Evolutionary conservation across 2,797 vertebrate genomes (phyloP).

Genomic region (Uromys caudimaculatus): DNA sequence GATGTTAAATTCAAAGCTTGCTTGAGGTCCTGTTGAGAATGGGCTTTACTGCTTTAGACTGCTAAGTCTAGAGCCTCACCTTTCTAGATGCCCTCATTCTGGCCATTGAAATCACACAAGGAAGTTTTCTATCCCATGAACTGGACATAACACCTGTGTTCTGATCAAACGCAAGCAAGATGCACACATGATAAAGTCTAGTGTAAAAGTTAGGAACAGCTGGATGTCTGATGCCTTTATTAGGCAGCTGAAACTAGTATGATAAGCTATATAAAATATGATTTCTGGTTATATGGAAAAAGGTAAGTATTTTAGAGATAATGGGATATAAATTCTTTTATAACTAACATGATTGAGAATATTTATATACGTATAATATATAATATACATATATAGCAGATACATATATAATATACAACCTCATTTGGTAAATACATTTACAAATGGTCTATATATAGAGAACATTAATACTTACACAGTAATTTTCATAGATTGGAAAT

Average conservation of each 20-base stretch:
- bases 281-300: constrained; percentile 1
- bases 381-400: not conserved
- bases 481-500: not conserved
- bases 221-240: not conserved
- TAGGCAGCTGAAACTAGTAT: not conserved
- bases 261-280: not conserved
- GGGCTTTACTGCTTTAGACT: not conserved
- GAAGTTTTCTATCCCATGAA: not conserved
- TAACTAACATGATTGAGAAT: not conserved
- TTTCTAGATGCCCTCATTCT: not conserved
- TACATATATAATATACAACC: not conserved
- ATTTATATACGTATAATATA: too few species aligned
- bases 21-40: not conserved
- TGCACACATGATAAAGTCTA: not conserved
- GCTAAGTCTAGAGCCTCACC: not conserved
- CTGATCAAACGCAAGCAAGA: not conserved
- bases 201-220: not conserved
- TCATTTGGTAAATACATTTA: not conserved
- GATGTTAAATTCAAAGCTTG: not conserved
- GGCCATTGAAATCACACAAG: not conserved
- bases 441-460: not conserved
- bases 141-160: not conserved
- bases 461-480: not conserved
- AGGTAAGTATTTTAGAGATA: not conserved
- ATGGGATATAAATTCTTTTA: not conserved